These are phyloP conservation scores for Halisarca cf. caerulea DNA, from an alignment of 37 sponge, comb jelly and placozoan species.

Conservation along the genomic window DNA sequence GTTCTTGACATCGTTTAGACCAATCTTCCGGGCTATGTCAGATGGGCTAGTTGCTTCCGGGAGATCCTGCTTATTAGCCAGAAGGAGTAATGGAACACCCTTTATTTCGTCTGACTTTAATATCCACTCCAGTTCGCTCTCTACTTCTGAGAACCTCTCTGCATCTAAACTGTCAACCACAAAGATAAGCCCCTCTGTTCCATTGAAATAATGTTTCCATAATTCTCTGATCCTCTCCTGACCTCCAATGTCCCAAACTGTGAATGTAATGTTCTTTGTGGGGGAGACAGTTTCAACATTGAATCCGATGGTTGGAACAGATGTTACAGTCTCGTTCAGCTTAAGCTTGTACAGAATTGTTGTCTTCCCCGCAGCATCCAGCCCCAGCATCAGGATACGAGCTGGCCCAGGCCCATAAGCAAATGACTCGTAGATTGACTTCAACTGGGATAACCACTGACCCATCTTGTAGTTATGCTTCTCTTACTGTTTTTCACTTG, in stretches of 20 bases:
- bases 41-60: conserved; percentile 58
- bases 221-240: conserved; percentile 62
- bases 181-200: conserved; percentile 63
- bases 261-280: conserved; percentile 40
- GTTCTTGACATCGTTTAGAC: conserved; percentile 47
- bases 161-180: conserved; percentile 61
- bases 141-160: conserved; percentile 55
- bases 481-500: neutral
- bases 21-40: conserved; percentile 65
- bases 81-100: conserved; percentile 75
- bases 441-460: conserved; percentile 9
- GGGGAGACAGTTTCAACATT: conserved; percentile 72
- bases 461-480: conserved; percentile 37
- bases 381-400: conserved; percentile 68
- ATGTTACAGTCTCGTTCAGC: conserved; percentile 53
- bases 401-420: neutral
- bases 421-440: conserved; percentile 18
- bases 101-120: conserved; percentile 69
- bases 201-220: conserved; percentile 65
- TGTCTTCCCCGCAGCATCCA: conserved; percentile 75
- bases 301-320: conserved; percentile 76
- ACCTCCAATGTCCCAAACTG: conserved; percentile 75
- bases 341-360: conserved; percentile 79
- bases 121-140: conserved; percentile 73
- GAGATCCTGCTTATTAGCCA: conserved; percentile 93